These are phyloP conservation scores for Coleophora deauratella DNA, from an alignment of 2,888 invertebrate genomes.

Conservation along the genomic window DNA sequence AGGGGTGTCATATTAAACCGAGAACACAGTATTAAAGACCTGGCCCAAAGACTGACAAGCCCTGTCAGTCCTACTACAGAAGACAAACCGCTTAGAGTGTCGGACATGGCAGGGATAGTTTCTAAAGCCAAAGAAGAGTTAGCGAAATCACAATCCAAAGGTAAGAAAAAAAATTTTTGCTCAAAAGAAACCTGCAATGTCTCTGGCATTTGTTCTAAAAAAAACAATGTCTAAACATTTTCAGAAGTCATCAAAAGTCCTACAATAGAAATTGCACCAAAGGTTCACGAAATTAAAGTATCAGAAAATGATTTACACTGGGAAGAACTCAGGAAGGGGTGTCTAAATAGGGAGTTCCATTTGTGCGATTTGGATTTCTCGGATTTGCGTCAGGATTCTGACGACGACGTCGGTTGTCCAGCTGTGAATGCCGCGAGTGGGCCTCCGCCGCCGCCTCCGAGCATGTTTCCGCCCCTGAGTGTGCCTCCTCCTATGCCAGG, in stretches of 20 bases:
- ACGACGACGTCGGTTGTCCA: conserved; percentile 84
- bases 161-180: conserved; percentile 30
- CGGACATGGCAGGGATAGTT: conserved; percentile 91
- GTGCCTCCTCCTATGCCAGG: conserved; percentile 69
- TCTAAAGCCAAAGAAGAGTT: conserved; percentile 95
- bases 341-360: conserved; percentile 82
- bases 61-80: conserved; percentile 74
- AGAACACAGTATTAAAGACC: conserved; percentile 90
- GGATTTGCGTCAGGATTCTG: conserved; percentile 91
- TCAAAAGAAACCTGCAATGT: no score
- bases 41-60: conserved; percentile 88
- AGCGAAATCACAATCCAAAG: conserved; percentile 89
- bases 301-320: conserved; percentile 96
- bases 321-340: conserved; percentile 88
- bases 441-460: conserved; percentile 87
- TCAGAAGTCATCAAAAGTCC: conserved; percentile 82
- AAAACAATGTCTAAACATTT: conserved; percentile 12
- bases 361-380: conserved; percentile 98
- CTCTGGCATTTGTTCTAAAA: no score
- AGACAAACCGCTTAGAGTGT: conserved; percentile 79
- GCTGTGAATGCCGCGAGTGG: conserved; percentile 77
- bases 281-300: conserved; percentile 82
- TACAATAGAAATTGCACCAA: conserved; percentile 78
- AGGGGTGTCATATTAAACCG: conserved; percentile 81
- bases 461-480: conserved; percentile 69